Evolutionary conservation across 2,888 invertebrate genomes (phyloP), one percentile per base, ranked within the genome.

Genomic region (Nemapogon koenigi): DNA sequence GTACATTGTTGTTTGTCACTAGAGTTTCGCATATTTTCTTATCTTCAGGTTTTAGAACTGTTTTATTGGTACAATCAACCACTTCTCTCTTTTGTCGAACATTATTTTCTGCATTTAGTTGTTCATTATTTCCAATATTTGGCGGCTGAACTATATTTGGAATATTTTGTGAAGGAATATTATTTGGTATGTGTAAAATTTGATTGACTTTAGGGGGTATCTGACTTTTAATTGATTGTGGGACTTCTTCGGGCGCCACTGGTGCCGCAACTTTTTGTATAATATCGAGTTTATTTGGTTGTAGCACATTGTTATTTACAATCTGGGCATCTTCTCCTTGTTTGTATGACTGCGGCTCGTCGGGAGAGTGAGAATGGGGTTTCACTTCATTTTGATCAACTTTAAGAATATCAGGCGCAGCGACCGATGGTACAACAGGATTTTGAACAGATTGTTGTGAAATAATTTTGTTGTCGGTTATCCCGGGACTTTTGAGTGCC

Each of bases 261-360:
- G n/a, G n/a, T n/a, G n/a, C n/a, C n/a, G n/a, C n/a, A n/a, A n/a
- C n/a, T n/a, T n/a, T n/a, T n/a, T n/a, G n/a, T n/a, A n/a, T 22
- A 10, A 22, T 22, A 22, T 7, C 10, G 6, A 7, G 22, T 22
- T 22, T 6, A 10, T 6, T 6, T 27, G n/a, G 28, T 14, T 7
- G 28, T n/a, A 6, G n/a, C 13, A 13, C 28, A 27, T 27, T 27
- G 28, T 27, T 27, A 13, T 4, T 27, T 13, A 27, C n/a, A n/a
- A 6, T n/a, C n/a, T 7, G 28, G 14, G 28, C 11, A 40, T 69
- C 68, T 52, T 75, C 71, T 0, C 71, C 72, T 53, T 53, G 47
- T 50, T 62, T 65, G 31, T 75, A 72, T 1, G 71, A 75, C 43
- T 69, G 59, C 1, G 73, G 72, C 52, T 72, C 75, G 35, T 71